Conservation (phyloP, 1,140 invertebrate species). For the Agraylea sexmaculata region DNA sequence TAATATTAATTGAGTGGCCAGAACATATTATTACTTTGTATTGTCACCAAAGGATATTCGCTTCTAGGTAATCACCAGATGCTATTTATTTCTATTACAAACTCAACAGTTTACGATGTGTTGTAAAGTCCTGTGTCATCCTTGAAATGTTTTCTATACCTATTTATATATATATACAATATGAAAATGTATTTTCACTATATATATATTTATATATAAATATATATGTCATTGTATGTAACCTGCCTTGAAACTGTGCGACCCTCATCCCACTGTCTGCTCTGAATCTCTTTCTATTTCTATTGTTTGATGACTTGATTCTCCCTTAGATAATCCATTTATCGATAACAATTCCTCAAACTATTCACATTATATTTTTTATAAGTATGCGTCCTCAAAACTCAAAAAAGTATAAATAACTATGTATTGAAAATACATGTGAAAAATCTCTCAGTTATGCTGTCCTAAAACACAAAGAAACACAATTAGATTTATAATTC, state of each 20-base stretch:
- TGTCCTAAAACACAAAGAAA: no score
- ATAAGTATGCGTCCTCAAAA: no score
- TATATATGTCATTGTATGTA: conserved; percentile 19
- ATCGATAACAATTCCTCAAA: no score
- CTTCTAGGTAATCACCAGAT: conserved; percentile 23
- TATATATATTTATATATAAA: conserved; percentile 5
- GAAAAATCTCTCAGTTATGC: no score
- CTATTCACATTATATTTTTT: no score
- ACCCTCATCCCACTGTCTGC: conserved; percentile 17
- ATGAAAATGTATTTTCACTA: background rate
- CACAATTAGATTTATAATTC: no score
- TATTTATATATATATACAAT: background rate
- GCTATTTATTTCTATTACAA: conserved; percentile 21
- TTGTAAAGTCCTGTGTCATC: conserved; percentile 17
- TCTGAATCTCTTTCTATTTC: conserved; percentile 17
- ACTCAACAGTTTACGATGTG: conserved; percentile 20
- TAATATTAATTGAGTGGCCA: no score
- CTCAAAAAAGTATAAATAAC: no score
- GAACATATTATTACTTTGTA: no score
- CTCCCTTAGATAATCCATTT: no score
- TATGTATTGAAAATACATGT: no score
- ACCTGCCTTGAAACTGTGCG: conserved; percentile 19
- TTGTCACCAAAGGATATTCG: conserved; percentile 20
- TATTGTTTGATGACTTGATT: no score
- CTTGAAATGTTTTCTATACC: conserved; percentile 11